Evolutionary conservation across 2,888 invertebrate genomes (phyloP), one percentile per base, ranked within the genome.

Genomic region (Lathronympha strigana): DNA sequence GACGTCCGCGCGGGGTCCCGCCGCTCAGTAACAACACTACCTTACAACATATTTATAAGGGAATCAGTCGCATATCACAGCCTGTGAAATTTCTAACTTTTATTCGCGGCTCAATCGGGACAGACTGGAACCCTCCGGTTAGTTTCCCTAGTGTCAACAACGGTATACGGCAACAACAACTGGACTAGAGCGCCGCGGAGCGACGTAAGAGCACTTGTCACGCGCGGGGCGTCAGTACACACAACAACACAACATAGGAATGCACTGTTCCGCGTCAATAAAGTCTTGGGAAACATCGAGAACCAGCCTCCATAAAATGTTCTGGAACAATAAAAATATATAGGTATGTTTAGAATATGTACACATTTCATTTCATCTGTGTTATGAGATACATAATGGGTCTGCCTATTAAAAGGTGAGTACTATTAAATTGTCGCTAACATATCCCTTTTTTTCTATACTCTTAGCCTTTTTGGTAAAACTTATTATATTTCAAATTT

Each of bases 61-160:
- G 75, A 74, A 72, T 81, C 82, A 78, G 81, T 81, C 82, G 73
- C 78, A 72, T 77, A 76, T 80, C 81, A 81, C 82, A 80, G 82
- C 80, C 81, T 68, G 73, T 68, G 67, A 74, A 72, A 71, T 73
- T 70, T 68, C 72, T 70, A 69, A 72, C 72, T 68, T 58, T 49
- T 54, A 45, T 64, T 69, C 66, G 63, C 67, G 77, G 73, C 75
- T 74, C 69, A 66, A 71, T 68, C 69, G 66, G 51, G 75, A 75
- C 76, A 73, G 73, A 60, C 64, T 38, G 63, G 57, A 11, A 45
- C 63, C 58, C 53, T 64, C 36, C 33, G 64, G 63, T 51, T 31
- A 53, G 64, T 51, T 49, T 58, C 45, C 45, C 33, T 40, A 57
- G 63, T 63, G 57, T 63, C 63, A 57, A 63, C 63, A 57, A 63